Evolutionary conservation across 2,113 vertebrate species (phyloP).

Genomic region (Myiopsitta monachus): DNA sequence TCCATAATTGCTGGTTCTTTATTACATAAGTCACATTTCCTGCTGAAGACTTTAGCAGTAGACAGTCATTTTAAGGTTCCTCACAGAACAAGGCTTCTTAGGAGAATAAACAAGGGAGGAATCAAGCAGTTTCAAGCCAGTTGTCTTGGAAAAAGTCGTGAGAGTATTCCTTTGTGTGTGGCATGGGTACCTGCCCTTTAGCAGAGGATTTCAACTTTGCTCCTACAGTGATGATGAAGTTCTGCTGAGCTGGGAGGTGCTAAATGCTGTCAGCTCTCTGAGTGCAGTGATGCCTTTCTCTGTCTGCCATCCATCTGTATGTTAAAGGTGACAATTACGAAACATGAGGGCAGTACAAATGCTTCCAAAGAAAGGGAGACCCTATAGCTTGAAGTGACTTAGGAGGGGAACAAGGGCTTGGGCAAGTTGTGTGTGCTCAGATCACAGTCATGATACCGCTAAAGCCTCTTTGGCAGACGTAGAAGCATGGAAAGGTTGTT

Average conservation of each 20-base stretch:
- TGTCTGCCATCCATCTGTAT: background rate
- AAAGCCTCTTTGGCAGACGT: background rate
- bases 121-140: background rate
- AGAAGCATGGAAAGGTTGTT: background rate
- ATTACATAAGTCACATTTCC: background rate
- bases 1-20: background rate
- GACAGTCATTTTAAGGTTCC: background rate
- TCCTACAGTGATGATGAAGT: background rate
- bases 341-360: background rate
- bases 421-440: background rate
- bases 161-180: background rate
- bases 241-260: background rate
- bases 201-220: background rate
- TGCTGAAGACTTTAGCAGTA: background rate
- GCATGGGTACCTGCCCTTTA: background rate
- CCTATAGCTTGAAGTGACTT: background rate
- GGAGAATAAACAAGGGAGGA: background rate
- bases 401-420: background rate
- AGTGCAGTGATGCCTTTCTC: fast-evolving
- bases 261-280: background rate
- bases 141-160: background rate
- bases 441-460: fast-evolving
- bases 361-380: background rate
- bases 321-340: background rate
- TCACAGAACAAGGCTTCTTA: background rate